These are phyloP conservation scores for Iselma pallidipennis DNA, from an alignment of 2,888 invertebrate species.

Conservation along the genomic window DNA sequence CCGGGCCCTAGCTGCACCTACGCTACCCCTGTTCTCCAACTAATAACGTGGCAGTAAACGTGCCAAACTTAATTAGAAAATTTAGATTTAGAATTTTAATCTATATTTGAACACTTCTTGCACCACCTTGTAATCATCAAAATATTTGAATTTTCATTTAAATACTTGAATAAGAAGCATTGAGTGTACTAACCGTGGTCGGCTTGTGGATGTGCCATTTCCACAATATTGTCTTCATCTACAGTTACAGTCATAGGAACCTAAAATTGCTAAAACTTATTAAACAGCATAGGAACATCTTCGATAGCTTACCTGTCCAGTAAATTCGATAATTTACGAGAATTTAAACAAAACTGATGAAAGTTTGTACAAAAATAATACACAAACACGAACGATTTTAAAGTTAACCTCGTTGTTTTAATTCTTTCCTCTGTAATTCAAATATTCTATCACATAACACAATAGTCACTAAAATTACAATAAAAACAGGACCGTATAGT, in stretches of 20 bases:
- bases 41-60: too few relatives aligned
- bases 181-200: conserved; percentile 46
- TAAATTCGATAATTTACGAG: neutral
- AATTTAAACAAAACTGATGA: too few relatives aligned
- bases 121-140: too few relatives aligned
- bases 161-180: neutral
- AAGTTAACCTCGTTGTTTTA: neutral
- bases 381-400: neutral
- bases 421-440: too few relatives aligned
- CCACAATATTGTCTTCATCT: conserved; percentile 51
- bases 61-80: too few relatives aligned
- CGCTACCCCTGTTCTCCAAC: too few relatives aligned
- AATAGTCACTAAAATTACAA: too few relatives aligned
- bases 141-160: too few relatives aligned
- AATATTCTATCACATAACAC: neutral
- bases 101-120: too few relatives aligned
- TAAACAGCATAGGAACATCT: neutral
- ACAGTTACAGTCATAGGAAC: conserved; percentile 47
- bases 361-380: neutral
- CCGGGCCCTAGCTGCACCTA: too few relatives aligned
- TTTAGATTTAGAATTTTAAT: too few relatives aligned
- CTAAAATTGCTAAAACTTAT: conserved; percentile 1
- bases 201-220: conserved; percentile 45
- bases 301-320: neutral
- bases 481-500: neutral